These are phyloP conservation scores for Procavia capensis DNA, from an alignment of 2,113 vertebrate genomes.

Conservation along the genomic window DNA sequence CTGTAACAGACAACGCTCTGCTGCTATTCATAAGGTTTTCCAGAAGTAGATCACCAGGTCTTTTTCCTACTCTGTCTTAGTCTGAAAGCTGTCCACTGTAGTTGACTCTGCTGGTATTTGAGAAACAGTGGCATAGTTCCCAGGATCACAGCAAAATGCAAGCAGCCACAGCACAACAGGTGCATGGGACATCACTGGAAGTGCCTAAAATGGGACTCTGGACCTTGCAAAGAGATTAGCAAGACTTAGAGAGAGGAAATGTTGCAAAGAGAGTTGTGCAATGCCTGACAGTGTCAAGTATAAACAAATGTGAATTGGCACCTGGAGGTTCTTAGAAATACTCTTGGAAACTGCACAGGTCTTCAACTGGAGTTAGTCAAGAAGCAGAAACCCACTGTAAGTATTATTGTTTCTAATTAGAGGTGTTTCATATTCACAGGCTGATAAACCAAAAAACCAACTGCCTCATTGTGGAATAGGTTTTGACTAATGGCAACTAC, in stretches of 20 bases:
- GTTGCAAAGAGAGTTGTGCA: not conserved
- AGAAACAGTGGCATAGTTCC: too few species aligned
- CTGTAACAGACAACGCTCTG: too few species aligned
- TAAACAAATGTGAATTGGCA: not conserved
- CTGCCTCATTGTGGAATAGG: not conserved
- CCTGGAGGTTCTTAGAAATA: not conserved
- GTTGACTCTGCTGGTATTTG: too few species aligned
- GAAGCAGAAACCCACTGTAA: not conserved
- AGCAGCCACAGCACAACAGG: too few species aligned
- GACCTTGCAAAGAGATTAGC: not conserved
- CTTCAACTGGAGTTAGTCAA: not conserved
- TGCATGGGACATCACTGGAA: not conserved
- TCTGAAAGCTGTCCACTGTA: too few species aligned
- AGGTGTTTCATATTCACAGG: not conserved
- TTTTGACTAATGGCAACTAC: not conserved
- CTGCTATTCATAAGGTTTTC: too few species aligned
- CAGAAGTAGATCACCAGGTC: too few species aligned
- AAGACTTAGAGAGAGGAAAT: not conserved
- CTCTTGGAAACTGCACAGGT: not conserved
- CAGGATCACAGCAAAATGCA: too few species aligned
- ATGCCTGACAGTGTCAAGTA: not conserved
- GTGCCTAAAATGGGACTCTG: not conserved
- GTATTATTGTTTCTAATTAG: not conserved
- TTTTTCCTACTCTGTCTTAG: too few species aligned
- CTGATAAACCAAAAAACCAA: not conserved